These are phyloP conservation scores for Myrmecophaga tridactyla DNA, from an alignment of 2,113 vertebrate species.

Conservation along the genomic window DNA sequence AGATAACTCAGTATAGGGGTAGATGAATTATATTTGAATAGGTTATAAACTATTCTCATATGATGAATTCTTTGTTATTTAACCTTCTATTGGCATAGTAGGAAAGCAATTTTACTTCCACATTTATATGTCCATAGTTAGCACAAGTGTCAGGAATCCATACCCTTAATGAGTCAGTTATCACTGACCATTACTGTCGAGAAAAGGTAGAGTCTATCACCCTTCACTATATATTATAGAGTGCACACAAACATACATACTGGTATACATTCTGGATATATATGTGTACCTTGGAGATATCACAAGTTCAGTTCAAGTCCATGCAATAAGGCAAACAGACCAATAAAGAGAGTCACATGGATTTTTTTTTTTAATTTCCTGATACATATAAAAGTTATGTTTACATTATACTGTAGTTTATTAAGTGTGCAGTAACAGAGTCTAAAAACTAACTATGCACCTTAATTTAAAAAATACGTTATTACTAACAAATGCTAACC, in stretches of 20 bases:
- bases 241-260: background rate
- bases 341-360: no score
- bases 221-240: background rate
- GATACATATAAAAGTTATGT: no score
- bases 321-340: no score
- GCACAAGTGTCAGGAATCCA: background rate
- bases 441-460: no score
- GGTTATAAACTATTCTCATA: background rate
- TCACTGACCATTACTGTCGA: background rate
- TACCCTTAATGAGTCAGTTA: background rate
- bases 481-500: no score
- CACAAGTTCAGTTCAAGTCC: no score
- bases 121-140: background rate
- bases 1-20: background rate
- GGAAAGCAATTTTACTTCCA: background rate
- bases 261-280: background rate
- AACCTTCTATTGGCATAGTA: background rate
- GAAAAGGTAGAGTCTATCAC: background rate
- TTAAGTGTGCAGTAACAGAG: no score
- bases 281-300: no score
- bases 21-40: background rate
- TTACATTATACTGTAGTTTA: no score
- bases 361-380: no score
- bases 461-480: no score
- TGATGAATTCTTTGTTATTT: background rate